These are phyloP conservation scores for Cerastis rubricosa DNA, from an alignment of 2,888 invertebrate genomes.

Conservation along the genomic window DNA sequence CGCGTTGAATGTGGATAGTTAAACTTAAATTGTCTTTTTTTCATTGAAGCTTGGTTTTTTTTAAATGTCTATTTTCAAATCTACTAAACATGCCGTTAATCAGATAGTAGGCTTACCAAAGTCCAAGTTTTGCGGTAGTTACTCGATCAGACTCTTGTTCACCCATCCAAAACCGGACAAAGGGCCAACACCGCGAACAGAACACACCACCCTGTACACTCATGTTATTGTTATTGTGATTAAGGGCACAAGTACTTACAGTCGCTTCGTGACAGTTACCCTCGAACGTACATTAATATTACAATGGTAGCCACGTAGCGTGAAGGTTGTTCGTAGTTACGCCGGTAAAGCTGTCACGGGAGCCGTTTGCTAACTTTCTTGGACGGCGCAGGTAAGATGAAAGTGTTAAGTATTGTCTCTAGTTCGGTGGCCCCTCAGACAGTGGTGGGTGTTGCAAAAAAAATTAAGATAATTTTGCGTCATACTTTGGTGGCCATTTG, in stretches of 20 bases:
- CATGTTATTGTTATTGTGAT: slow-evolving; percentile 84
- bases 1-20: too few species aligned
- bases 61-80: neutral
- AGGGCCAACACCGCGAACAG: neutral
- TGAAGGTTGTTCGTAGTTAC: slow-evolving; percentile 68
- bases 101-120: neutral
- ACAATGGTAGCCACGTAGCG: slow-evolving; percentile 76
- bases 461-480: neutral
- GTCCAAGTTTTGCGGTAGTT: neutral
- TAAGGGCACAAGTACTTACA: slow-evolving; percentile 78
- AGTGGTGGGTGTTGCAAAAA: neutral
- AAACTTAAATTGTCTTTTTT: too few species aligned
- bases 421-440: neutral
- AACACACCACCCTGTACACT: slow-evolving; percentile 72
- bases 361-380: slow-evolving; percentile 67
- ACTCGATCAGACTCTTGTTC: neutral
- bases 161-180: neutral
- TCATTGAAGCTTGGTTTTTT: too few species aligned
- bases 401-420: slow-evolving; percentile 25
- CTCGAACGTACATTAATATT: slow-evolving; percentile 81
- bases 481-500: too few species aligned
- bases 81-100: too few species aligned
- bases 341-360: slow-evolving; percentile 57
- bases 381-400: slow-evolving; percentile 57
- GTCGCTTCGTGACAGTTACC: slow-evolving; percentile 79